These are phyloP conservation scores for Pangasius larnaudii DNA, from an alignment of 2,797 vertebrate genomes.

Conservation along the genomic window DNA sequence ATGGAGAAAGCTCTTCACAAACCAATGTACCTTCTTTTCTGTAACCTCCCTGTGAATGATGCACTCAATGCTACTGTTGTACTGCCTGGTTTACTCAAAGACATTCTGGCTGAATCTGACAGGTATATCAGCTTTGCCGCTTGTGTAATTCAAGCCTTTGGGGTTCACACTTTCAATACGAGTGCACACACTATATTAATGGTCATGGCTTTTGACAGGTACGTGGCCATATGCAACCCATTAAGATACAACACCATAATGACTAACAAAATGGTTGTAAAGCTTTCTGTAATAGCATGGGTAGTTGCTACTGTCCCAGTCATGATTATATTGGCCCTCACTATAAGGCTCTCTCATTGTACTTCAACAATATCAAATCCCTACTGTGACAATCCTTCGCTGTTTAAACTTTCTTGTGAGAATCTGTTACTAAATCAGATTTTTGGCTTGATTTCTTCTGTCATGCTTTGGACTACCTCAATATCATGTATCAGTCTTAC, in stretches of 20 bases:
- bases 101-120: constrained; percentile 69
- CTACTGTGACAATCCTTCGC: constrained; percentile 82
- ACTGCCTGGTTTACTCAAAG: constrained; percentile 70
- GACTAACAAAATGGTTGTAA: constrained; percentile 67
- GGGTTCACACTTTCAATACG: constrained; percentile 75
- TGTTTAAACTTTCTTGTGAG: constrained; percentile 80
- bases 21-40: constrained; percentile 82
- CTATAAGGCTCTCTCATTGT: constrained; percentile 74
- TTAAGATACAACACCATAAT: constrained; percentile 74
- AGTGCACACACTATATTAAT: constrained; percentile 77
- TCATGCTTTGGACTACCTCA: constrained; percentile 64
- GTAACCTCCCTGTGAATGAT: constrained; percentile 78
- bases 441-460: constrained; percentile 72
- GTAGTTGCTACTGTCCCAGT: constrained; percentile 64
- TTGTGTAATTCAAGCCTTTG: constrained; percentile 81
- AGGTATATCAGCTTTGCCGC: constrained; percentile 71
- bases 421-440: constrained; percentile 73
- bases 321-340: constrained; percentile 67
- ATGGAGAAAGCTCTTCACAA: constrained; percentile 71
- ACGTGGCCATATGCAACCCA: constrained; percentile 81
- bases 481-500: constrained; percentile 66
- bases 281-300: constrained; percentile 62
- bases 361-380: constrained; percentile 71
- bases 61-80: constrained; percentile 70
- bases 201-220: constrained; percentile 83